Conservation (phyloP, 2,113 vertebrate species). For the Axis porcinus region DNA sequence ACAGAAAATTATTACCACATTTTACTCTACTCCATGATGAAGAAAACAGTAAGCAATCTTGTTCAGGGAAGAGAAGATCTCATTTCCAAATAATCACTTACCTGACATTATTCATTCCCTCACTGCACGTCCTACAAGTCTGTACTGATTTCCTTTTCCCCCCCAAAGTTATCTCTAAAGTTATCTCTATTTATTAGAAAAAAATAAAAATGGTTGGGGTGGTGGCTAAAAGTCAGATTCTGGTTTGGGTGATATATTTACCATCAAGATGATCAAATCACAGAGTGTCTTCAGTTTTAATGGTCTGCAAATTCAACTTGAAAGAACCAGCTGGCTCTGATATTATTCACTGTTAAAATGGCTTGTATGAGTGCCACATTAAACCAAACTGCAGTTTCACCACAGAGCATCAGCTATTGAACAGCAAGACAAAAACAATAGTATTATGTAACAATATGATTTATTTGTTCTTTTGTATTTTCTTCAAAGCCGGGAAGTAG, state of each 20-base stretch:
- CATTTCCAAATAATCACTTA: slow-evolving; percentile 67
- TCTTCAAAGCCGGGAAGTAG: slow-evolving; percentile 52
- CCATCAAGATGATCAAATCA: slow-evolving; percentile 64
- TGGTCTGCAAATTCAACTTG: slow-evolving; percentile 55
- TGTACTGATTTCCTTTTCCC: slow-evolving; percentile 41
- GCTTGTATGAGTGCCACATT: slow-evolving; percentile 66
- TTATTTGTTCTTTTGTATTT: slow-evolving; percentile 37
- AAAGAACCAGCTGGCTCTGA: slow-evolving; percentile 69
- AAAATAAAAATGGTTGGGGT: background rate
- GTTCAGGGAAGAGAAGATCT: slow-evolving; percentile 75
- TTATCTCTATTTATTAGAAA: slow-evolving; percentile 29
- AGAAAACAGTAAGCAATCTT: slow-evolving; percentile 80
- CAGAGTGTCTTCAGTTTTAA: slow-evolving; percentile 63
- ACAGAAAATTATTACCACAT: slow-evolving; percentile 89
- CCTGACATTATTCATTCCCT: slow-evolving; percentile 56
- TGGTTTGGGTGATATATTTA: slow-evolving; percentile 59
- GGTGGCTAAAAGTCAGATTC: background rate
- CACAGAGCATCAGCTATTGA: slow-evolving; percentile 64
- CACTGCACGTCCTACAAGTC: background rate
- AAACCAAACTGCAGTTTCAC: slow-evolving; percentile 63
- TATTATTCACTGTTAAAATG: slow-evolving; percentile 58
- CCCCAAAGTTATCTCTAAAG: slow-evolving; percentile 41
- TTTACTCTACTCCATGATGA: slow-evolving; percentile 79
- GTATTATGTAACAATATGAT: slow-evolving; percentile 20
- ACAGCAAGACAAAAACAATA: slow-evolving; percentile 67